Percentiles rank a stretch among this genome's conserved stretches.
These are phyloP conservation scores for Lycophotia porphyrea DNA, from an alignment of 2,888 invertebrate genomes.

Conservation along the genomic window DNA sequence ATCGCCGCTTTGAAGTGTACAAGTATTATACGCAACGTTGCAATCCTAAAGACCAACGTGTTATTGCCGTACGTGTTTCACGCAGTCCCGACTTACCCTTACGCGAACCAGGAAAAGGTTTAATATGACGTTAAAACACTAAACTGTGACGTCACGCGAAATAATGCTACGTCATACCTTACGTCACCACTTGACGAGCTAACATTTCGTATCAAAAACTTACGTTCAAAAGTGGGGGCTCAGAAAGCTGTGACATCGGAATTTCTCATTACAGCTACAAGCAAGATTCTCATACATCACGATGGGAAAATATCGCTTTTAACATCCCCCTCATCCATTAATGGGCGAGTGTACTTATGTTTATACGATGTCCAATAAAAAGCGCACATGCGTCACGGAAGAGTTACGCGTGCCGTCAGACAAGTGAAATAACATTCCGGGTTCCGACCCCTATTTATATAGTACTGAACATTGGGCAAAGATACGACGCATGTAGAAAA, in stretches of 20 bases:
- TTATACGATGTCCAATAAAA: conserved; percentile 73
- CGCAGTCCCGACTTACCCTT: conserved; percentile 8
- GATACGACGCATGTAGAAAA: conserved; percentile 30
- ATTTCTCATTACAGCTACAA: conserved; percentile 88
- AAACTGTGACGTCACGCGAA: conserved; percentile 31
- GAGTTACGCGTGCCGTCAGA: conserved; percentile 64
- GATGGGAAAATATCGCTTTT: conserved; percentile 87
- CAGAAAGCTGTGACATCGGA: conserved; percentile 87
- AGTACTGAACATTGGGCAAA: conserved; percentile 21
- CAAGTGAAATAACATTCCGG: conserved; percentile 62
- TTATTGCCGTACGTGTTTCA: conserved; percentile 18
- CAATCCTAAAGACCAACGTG: conserved; percentile 10
- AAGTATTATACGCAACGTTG: conserved; percentile 18
- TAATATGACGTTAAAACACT: conserved; percentile 18
- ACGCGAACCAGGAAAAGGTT: conserved; percentile 11
- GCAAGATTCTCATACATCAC: conserved; percentile 87
- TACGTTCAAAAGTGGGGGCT: conserved; percentile 78
- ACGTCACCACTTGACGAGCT: conserved; percentile 62
- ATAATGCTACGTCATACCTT: conserved; percentile 55
- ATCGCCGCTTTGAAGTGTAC: conserved; percentile 10
- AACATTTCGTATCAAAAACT: conserved; percentile 67
- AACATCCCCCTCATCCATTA: conserved; percentile 83
- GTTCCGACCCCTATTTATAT: conserved; percentile 30
- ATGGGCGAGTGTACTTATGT: conserved; percentile 78
- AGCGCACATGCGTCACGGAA: conserved; percentile 67